phyloP scores from a whole-genome alignment of 2,113 vertebrate genomes.

The Agapornis roseicollis region DNA sequence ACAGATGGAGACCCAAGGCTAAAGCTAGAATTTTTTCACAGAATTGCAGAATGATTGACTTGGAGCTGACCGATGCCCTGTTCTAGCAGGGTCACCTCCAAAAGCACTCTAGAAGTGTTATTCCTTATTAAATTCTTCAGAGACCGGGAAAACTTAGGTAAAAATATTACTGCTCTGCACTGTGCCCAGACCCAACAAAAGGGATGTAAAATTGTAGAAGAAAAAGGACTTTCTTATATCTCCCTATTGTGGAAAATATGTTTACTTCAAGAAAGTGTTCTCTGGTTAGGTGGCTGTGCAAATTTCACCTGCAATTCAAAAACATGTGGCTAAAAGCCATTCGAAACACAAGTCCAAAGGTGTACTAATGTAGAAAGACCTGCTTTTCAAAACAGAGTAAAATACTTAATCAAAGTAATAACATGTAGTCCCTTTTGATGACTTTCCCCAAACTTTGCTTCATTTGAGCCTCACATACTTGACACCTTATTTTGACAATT shows the following conservation, averaged over 20 bases:
- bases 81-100: background rate
- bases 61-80: background rate
- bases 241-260: background rate
- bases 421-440: conserved; percentile 11
- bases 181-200: background rate
- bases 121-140: background rate
- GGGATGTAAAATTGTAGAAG: background rate
- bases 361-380: background rate
- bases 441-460: conserved; percentile 52
- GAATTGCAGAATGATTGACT: background rate
- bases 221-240: background rate
- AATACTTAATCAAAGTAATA: conserved; percentile 34
- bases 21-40: background rate
- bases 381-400: background rate
- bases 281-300: background rate
- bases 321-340: background rate
- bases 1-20: background rate
- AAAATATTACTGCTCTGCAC: background rate
- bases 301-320: background rate
- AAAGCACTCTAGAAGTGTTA: background rate
- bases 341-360: background rate
- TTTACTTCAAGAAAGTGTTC: background rate
- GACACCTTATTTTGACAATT: conserved; percentile 64
- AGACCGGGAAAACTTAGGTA: background rate
- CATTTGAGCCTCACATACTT: conserved; percentile 49